phyloP scores from a whole-genome alignment of 2,888 invertebrate species.

The Diadegma fenestrale region DNA sequence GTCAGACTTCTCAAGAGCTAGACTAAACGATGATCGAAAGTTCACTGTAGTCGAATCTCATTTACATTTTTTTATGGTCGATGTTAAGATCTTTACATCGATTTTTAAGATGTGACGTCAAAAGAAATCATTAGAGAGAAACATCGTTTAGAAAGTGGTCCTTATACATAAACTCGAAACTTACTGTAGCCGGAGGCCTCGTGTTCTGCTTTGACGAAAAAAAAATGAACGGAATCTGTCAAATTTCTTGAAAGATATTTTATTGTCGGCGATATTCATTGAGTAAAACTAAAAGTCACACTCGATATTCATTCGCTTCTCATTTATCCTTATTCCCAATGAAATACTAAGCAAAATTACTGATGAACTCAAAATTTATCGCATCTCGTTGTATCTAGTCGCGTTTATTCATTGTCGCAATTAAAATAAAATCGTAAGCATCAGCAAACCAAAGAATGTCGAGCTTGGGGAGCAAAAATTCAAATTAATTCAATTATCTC shows the following conservation, averaged over 20 bases:
- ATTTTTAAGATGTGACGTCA: neutral
- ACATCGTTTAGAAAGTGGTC: neutral
- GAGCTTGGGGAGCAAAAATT: too few relatives aligned
- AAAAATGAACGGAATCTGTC: neutral
- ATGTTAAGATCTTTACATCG: constrained; percentile 23
- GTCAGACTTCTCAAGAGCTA: neutral
- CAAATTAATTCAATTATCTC: too few relatives aligned
- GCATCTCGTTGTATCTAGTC: neutral
- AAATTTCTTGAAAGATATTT: neutral
- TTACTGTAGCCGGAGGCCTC: neutral
- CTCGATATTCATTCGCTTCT: neutral
- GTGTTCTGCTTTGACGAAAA: neutral
- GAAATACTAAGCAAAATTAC: neutral
- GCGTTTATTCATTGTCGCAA: constrained; percentile 23
- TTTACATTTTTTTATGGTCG: constrained; percentile 31
- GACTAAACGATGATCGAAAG: neutral
- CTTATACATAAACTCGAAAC: neutral
- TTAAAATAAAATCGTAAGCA: too few relatives aligned
- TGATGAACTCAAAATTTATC: neutral
- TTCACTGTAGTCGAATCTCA: constrained; percentile 2
- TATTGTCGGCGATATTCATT: neutral
- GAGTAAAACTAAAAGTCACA: neutral
- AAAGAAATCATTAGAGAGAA: constrained; percentile 13
- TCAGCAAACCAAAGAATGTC: too few relatives aligned
- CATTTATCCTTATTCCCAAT: neutral